Percentiles rank a stretch among this genome's conserved stretches.
These are phyloP conservation scores for Agrotis ipsilon DNA, from an alignment of 2,888 invertebrate species.

Conservation along the genomic window DNA sequence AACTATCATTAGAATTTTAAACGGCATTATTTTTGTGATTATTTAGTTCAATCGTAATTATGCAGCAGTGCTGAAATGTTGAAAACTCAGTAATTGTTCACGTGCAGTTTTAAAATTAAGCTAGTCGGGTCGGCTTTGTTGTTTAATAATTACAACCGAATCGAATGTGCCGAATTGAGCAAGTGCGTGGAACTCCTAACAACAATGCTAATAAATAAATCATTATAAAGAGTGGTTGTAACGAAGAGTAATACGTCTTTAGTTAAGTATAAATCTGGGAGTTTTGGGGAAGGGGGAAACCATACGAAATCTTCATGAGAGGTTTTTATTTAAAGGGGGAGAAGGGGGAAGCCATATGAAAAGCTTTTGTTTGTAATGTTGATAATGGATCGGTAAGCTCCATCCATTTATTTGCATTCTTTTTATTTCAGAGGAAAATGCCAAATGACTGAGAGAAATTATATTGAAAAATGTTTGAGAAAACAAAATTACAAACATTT, in stretches of 20 bases:
- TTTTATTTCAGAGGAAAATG: background rate
- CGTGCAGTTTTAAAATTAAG: too few species aligned
- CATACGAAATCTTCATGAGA: background rate
- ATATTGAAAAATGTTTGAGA: too few species aligned
- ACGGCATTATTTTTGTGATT: too few species aligned
- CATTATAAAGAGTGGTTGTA: conserved; percentile 39
- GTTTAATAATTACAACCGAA: background rate
- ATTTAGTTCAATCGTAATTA: too few species aligned
- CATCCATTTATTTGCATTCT: background rate
- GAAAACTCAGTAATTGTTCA: too few species aligned
- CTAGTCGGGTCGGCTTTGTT: background rate
- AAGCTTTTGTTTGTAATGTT: conserved; percentile 24
- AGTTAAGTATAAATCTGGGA: conserved; percentile 38
- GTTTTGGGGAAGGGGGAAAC: background rate
- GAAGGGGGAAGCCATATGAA: background rate
- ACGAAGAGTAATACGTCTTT: conserved; percentile 47
- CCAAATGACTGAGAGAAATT: too few species aligned
- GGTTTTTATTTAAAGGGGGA: conserved; percentile 12
- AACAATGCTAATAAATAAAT: conserved; percentile 38
- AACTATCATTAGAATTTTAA: too few species aligned
- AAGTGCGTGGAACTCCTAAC: background rate
- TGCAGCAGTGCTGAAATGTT: too few species aligned
- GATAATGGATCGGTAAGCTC: conserved; percentile 9
- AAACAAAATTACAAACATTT: too few species aligned
- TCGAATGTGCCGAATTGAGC: background rate